A percentile compares a stretch with the other conserved stretches of the same genome.
phyloP scores from a whole-genome alignment of 2,113 vertebrate genomes.

The Oceanodroma tethys region DNA sequence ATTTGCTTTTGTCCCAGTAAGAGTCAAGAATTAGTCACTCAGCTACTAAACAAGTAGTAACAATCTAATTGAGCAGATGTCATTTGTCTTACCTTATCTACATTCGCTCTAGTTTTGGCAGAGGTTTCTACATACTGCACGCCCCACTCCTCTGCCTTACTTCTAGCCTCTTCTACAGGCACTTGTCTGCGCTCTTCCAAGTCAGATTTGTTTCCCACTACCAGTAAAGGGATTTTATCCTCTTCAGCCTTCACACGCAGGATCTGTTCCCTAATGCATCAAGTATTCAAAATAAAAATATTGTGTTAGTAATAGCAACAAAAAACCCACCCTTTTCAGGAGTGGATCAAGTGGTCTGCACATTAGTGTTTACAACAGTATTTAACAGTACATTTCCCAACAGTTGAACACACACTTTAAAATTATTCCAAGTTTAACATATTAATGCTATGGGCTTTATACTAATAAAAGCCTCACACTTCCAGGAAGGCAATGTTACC shows the following conservation, averaged over 20 bases:
- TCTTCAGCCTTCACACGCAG: constrained; percentile 94
- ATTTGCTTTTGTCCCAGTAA: background rate
- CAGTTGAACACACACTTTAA: background rate
- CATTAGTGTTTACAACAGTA: background rate
- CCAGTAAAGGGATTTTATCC: constrained; percentile 88
- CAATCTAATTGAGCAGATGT: background rate
- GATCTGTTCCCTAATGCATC: constrained; percentile 88
- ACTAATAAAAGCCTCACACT: background rate
- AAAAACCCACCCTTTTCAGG: background rate
- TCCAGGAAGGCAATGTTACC: background rate
- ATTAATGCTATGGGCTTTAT: background rate
- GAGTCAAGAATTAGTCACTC: background rate
- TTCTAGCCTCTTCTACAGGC: constrained; percentile 82
- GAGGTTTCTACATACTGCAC: constrained; percentile 98
- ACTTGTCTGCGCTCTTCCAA: constrained; percentile 92
- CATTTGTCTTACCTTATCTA: constrained; percentile 87
- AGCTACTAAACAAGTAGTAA: background rate
- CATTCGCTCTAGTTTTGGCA: constrained; percentile 94
- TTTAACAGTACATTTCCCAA: background rate
- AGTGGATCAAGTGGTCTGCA: background rate
- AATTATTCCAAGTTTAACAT: background rate
- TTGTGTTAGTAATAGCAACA: background rate
- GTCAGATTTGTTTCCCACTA: constrained; percentile 97
- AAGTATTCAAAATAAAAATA: background rate
- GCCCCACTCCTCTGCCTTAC: constrained; percentile 86